Base-by-base conservation (phyloP, 2,797 vertebrate genomes). In the Myripristis jacobus region DNA sequence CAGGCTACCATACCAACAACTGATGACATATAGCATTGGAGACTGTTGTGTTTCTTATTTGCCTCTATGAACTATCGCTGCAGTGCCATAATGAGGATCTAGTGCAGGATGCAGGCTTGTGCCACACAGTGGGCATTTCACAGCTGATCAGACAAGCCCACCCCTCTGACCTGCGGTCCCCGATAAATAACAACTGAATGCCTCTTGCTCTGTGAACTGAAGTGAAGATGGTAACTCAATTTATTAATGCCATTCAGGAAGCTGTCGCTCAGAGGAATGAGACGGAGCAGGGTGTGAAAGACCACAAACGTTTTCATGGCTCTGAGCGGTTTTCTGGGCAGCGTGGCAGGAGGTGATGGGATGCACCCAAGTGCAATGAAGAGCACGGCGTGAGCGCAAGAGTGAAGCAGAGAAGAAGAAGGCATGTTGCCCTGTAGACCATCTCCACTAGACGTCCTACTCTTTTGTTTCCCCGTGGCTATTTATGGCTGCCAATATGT, bases 231-330 rank as follows among this genome's bases (percentile, higher is more conserved):
- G 73, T 25, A 19, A 62, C 70, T 84, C 77, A 69, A 69, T 86
- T 89, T 88, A 91, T 93, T 94, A 91, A 85, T 83, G 77, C 79
- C 87, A 89, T 92, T 88, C 87, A 75, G 70, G 75, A 78, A 70
- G 82, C 87, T 87, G 89, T 92, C 89, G 76, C 85, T 89, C 90
- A 92, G 78, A 87, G 87, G 83, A 83, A 81, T 31, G 77, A 79
- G 74, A 70, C 76, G 24, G 75, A 75, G 75, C 81, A 68, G 70
- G 47, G 79, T 80, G 87, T 77, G 80, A 87, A 89, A 86, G 70
- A 82, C 81, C 77, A 79, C 82, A 77, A 85, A 79, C 78, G 67
- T 85, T 71, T 80, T 80, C 74, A 68, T 75, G 84, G 77, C 70
- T 52, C 76, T 72, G 79, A 86, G 77, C 8, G 48, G 46, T 83